Base-by-base conservation (phyloP, 2,797 vertebrate genomes). In the Melanotaenia parkinsoni region DNA sequence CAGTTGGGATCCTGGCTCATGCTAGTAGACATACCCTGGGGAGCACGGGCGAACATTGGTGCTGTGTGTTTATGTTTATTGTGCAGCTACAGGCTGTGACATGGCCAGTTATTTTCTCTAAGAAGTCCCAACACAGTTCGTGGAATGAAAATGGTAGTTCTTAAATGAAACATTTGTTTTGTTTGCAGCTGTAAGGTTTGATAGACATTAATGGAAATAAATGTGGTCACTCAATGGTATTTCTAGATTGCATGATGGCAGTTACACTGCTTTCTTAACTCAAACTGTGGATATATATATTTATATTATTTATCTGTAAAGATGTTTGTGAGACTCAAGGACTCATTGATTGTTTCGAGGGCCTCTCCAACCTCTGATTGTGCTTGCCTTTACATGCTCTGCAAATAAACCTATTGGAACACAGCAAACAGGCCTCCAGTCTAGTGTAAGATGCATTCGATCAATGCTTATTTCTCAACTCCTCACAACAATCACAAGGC, bases 31-130 rank as follows among this genome's bases (percentile, higher is more conserved):
- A 12, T 67, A n/a, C 79, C 72, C 81, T 7, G 20, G 84, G 87
- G 83, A 82, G 74, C 78, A 63, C 67, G 72, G 76, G 74, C 81
- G 80, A 88, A 90, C 76, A 86, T 64, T 68, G 38, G 63, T 61
- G 68, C 26, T 59, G 24, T 70, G 64, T 87, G 85, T 88, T 82
- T 79, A 73, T 90, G 84, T 91, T 86, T 89, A 85, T 81, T 86
- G 74, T 86, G 80, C 88, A 58, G 67, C 86, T 79, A 79, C 70
- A 67, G 68, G 35, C 72, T 65, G 66, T 70, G 74, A 77, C 67
- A 64, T 66, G 33, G 65, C 76, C 57, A 2, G 63, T 58, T 58
- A 62, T 62, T 69, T 53, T 70, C 51, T 32, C 66, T 58, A 24
- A 43, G 20, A 76, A 61, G 35, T 67, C 63, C 62, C 50, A 63